Conservation (phyloP, 2,888 invertebrate genomes). For the Apoderus coryli region DNA sequence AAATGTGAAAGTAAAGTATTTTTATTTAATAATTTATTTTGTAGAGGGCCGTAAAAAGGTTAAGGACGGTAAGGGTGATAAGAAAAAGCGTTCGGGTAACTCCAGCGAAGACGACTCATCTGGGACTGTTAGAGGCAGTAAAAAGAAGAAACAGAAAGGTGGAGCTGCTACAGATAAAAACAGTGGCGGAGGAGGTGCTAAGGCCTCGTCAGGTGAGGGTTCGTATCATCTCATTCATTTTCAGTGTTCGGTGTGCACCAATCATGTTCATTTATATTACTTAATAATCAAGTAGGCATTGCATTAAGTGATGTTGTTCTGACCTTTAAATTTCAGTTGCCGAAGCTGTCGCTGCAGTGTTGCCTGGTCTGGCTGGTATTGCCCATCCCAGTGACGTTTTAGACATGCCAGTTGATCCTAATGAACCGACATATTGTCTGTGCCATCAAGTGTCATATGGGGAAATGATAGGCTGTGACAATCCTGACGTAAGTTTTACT, state of each 20-base stretch:
- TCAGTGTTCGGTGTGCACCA: too few species aligned
- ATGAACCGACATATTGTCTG: constrained; percentile 95
- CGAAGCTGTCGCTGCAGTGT: constrained; percentile 31
- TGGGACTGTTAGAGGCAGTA: constrained; percentile 30
- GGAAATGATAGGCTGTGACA: constrained; percentile 96
- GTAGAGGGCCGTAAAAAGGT: constrained; percentile 55
- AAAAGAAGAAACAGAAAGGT: constrained; percentile 46
- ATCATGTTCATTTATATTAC: too few species aligned
- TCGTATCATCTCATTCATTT: constrained; percentile 26
- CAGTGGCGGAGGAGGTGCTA: constrained; percentile 27
- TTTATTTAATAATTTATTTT: constrained; percentile 14
- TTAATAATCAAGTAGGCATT: too few species aligned
- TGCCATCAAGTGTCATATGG: constrained; percentile 96
- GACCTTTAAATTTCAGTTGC: constrained; percentile 25
- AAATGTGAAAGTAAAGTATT: constrained; percentile 1
- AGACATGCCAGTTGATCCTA: constrained; percentile 90
- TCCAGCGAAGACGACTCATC: constrained; percentile 36
- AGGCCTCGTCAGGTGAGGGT: constrained; percentile 32
- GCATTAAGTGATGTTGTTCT: too few species aligned
- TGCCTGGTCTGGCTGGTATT: constrained; percentile 41
- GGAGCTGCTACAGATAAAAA: constrained; percentile 26
- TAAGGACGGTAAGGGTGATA: constrained; percentile 45
- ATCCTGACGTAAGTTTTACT: constrained; percentile 53
- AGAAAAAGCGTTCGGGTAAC: constrained; percentile 40
- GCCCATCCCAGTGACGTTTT: constrained; percentile 80